These are phyloP conservation scores for Scarus forsteni DNA, from an alignment of 2,797 vertebrate genomes.

Conservation along the genomic window DNA sequence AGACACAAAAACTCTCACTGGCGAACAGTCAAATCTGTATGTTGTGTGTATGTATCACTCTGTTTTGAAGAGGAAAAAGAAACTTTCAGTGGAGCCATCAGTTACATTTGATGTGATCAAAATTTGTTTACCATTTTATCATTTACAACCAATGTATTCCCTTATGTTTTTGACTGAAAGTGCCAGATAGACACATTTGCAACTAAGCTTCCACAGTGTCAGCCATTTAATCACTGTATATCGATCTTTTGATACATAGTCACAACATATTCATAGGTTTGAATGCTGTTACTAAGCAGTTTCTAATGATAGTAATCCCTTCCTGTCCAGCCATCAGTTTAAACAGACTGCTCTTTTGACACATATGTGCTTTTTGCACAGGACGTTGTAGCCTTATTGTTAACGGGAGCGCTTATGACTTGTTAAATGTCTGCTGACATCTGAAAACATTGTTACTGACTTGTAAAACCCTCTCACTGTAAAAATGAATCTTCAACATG, in stretches of 20 bases:
- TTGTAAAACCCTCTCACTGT: slow-evolving; percentile 62
- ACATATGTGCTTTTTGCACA: slow-evolving; percentile 47
- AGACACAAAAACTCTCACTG: slow-evolving; percentile 61
- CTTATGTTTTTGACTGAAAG: slow-evolving; percentile 74
- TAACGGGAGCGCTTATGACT: slow-evolving; percentile 41
- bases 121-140: slow-evolving; percentile 66
- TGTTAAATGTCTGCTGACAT: slow-evolving; percentile 34
- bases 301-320: slow-evolving; percentile 42
- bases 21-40: slow-evolving; percentile 69
- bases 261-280: slow-evolving; percentile 72
- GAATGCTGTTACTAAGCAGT: slow-evolving; percentile 68
- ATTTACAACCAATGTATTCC: slow-evolving; percentile 65
- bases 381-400: slow-evolving; percentile 39
- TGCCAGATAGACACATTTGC: slow-evolving; percentile 71
- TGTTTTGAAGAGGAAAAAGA: slow-evolving; percentile 46
- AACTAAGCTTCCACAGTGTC: slow-evolving; percentile 62
- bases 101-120: slow-evolving; percentile 72
- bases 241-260: slow-evolving; percentile 73
- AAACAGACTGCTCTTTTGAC: slow-evolving; percentile 33
- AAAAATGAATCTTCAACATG: slow-evolving; percentile 60
- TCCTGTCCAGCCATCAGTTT: slow-evolving; percentile 41
- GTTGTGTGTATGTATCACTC: slow-evolving; percentile 78
- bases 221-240: slow-evolving; percentile 75
- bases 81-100: slow-evolving; percentile 55
- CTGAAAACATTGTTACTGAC: slow-evolving; percentile 37